Base-by-base conservation (phyloP, 2,888 invertebrate species). In the Choristoneura rosaceana region DNA sequence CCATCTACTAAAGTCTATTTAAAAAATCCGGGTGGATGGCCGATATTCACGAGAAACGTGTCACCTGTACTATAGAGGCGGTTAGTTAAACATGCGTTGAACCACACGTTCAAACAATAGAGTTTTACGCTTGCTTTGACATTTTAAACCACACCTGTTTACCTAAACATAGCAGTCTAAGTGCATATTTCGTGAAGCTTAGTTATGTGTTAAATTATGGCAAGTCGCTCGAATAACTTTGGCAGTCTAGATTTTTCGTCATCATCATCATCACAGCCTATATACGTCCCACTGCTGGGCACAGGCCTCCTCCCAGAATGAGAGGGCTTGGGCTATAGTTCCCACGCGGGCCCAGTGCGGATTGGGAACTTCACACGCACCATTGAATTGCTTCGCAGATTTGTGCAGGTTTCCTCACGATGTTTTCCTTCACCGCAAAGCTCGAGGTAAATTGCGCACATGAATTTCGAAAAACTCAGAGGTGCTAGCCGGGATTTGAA, bases 101-200 rank as follows among this genome's bases (percentile, higher is more conserved):
- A 17, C 33, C 47, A 25, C 33, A 38, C 41, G 66, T 15, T 33
- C 62, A 43, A 58, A 66, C 66, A 66, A 66, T 55, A 17, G 25
- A 66, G 66, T 66, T 66, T 66, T 66, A 58, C 25, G 66, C 66
- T 58, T 17, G 55, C 55, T 66, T 66, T 58, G 55, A 41, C 66
- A 58, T 58, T 55, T 66, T 66, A 55, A 66, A 58, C 55, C 55
- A 43, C 55, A 43, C 55, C 66, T 66, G 55, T 55, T 66, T 9
- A 5, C 43, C 43, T 17, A 14, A 25, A 58, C 4, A 66, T 43
- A 43, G 17, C 14, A 55, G 25, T 25, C 25, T 33, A 17, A 8
- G n/a, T 12, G 43, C 5, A 15, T 65, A 55, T 66, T 66, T 25
- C 43, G 38, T 17, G n/a, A 63, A 47, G 14, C 47, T 45, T 25